phyloP scores from a whole-genome alignment of 2,113 vertebrate species.

The Callipepla californica region DNA sequence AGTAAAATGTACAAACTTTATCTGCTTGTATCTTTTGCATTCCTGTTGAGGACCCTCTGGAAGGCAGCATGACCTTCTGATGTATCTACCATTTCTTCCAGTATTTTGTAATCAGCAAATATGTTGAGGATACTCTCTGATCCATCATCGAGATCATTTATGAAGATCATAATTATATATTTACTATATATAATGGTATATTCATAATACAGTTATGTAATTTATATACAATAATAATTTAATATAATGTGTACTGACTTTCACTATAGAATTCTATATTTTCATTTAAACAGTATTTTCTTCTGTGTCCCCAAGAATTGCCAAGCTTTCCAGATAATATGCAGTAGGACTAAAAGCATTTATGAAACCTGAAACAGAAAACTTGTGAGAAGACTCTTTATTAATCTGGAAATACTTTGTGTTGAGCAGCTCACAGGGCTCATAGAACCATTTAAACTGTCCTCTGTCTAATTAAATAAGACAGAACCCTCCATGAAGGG shows the following conservation, averaged over 20 bases:
- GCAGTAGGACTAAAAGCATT: background rate
- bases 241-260: background rate
- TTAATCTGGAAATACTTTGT: background rate
- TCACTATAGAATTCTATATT: background rate
- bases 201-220: background rate
- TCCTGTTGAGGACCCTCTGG: background rate
- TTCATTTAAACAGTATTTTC: background rate
- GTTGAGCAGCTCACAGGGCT: background rate
- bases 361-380: background rate
- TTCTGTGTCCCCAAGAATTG: background rate
- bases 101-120: background rate
- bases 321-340: background rate
- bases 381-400: background rate
- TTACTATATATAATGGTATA: background rate
- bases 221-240: background rate
- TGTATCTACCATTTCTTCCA: background rate
- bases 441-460: background rate
- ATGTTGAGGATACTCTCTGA: background rate
- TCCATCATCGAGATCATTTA: background rate
- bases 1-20: background rate
- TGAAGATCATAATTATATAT: background rate
- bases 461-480: conserved; percentile 1
- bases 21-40: background rate
- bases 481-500: background rate
- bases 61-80: background rate